Evolutionary conservation across 2,113 vertebrate genomes (phyloP).

Genomic region (Lota lota): DNA sequence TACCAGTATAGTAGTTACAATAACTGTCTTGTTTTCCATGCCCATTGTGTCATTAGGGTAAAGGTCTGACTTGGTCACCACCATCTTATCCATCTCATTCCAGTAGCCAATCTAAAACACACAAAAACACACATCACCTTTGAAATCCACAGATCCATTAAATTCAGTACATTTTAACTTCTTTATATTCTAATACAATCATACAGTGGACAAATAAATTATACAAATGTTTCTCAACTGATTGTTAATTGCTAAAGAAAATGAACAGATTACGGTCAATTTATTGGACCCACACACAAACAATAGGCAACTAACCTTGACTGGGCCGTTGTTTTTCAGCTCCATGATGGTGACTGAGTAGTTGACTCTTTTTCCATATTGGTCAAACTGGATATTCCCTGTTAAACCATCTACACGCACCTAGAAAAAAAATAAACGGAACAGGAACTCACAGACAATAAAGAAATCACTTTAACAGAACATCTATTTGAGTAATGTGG

Average conservation of each 20-base stretch:
- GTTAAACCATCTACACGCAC: conserved; percentile 93
- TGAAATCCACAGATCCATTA: background rate
- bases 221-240: too few species aligned
- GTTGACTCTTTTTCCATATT: conserved; percentile 94
- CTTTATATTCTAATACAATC: too few species aligned
- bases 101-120: conserved; percentile 89
- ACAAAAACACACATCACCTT: conserved; percentile 2
- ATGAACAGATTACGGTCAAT: too few species aligned
- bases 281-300: too few species aligned
- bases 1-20: conserved; percentile 97
- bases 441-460: conserved; percentile 1
- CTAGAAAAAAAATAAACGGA: conserved; percentile 57
- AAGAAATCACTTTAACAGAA: background rate
- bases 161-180: too few species aligned
- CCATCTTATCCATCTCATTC: conserved; percentile 98
- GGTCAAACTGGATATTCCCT: conserved; percentile 96
- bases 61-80: conserved; percentile 88
- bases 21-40: conserved; percentile 95
- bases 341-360: conserved; percentile 97
- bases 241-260: too few species aligned
- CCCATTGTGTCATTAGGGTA: conserved; percentile 90
- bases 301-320: conserved; percentile 80
- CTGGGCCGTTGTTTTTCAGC: conserved; percentile 90
- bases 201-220: too few species aligned
- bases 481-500: too few species aligned